phyloP scores from a whole-genome alignment of 2,797 vertebrate species.

The Pitangus sulphuratus region DNA sequence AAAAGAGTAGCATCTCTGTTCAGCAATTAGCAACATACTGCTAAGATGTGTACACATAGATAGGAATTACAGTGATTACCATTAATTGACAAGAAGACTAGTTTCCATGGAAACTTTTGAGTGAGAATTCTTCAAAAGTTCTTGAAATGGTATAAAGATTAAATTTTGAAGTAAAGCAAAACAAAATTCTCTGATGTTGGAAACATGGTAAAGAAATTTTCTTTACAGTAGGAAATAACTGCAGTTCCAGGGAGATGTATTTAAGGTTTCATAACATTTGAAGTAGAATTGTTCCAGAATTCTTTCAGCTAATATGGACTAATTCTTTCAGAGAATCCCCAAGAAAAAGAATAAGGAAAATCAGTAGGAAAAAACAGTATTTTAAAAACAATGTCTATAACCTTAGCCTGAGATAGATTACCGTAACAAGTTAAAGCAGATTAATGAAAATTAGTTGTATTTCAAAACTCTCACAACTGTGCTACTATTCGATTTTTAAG shows the following conservation, averaged over 20 bases:
- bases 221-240: neutral
- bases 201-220: neutral
- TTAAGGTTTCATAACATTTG: neutral
- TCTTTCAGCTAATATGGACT: neutral
- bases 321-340: neutral
- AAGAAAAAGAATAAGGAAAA: neutral
- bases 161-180: neutral
- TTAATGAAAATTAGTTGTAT: constrained; percentile 2
- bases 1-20: neutral
- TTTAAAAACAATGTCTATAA: neutral
- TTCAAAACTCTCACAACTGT: constrained; percentile 16
- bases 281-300: neutral
- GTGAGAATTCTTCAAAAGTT: neutral
- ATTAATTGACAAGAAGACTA: neutral
- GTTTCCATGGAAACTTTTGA: neutral
- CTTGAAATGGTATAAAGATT: neutral
- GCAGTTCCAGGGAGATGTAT: neutral
- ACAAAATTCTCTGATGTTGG: neutral
- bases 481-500: neutral
- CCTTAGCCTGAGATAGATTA: neutral
- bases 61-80: neutral
- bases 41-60: neutral
- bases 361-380: neutral
- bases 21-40: neutral
- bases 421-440: neutral